Evolutionary conservation across 2,797 vertebrate genomes (phyloP).

Genomic region (Cuculus canorus): DNA sequence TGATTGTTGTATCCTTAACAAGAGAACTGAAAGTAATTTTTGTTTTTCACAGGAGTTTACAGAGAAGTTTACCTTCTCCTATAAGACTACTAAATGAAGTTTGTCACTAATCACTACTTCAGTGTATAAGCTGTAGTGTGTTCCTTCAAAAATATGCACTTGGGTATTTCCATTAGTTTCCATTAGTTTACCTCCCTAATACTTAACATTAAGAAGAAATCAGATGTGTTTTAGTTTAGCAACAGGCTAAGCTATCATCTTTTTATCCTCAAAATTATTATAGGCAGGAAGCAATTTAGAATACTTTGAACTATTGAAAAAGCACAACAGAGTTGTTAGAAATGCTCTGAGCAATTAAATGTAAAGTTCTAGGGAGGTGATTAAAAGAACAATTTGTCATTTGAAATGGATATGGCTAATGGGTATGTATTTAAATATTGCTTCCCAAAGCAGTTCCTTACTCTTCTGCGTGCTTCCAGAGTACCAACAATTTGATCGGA

Average conservation of each 20-base stretch:
- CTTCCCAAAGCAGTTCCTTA: constrained; percentile 54
- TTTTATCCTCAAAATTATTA: constrained; percentile 54
- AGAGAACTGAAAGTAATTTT: not conserved
- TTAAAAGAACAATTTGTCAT: constrained; percentile 69
- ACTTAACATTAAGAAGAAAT: constrained; percentile 26
- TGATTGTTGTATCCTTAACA: not conserved
- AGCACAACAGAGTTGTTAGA: constrained; percentile 49
- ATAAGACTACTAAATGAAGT: not conserved
- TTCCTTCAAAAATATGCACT: constrained; percentile 10
- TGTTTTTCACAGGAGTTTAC: not conserved
- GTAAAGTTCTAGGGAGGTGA: constrained; percentile 58
- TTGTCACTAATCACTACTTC: not conserved
- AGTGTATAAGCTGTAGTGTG: not conserved
- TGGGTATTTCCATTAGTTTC: constrained; percentile 3
- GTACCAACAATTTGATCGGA: not conserved
- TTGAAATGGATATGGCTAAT: constrained; percentile 64
- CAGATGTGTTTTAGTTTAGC: constrained; percentile 17
- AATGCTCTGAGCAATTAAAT: constrained; percentile 62
- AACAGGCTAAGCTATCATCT: constrained; percentile 10
- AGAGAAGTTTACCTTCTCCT: not conserved
- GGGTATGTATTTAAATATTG: constrained; percentile 57
- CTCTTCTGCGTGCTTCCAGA: not conserved
- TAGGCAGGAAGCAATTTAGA: constrained; percentile 54
- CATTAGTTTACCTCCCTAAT: not conserved
- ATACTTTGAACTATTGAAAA: constrained; percentile 36